phyloP scores from a whole-genome alignment of 1,140 invertebrate species.

The Drosophila mauritiana region DNA sequence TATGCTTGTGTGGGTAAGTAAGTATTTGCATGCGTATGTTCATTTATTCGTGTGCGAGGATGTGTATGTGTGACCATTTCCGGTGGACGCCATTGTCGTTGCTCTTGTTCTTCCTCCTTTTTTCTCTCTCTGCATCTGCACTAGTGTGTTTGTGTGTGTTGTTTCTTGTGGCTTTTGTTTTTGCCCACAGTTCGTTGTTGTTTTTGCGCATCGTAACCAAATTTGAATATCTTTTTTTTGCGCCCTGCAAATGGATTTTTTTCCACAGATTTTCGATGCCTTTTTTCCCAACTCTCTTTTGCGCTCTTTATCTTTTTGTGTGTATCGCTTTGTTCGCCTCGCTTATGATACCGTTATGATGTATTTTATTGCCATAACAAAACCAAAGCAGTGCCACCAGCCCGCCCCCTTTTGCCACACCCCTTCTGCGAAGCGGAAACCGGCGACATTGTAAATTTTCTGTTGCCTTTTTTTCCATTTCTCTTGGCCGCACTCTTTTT shows the following conservation, averaged over 20 bases:
- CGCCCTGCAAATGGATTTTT: constrained; percentile 76
- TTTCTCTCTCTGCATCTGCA: constrained; percentile 23
- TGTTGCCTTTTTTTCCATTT: constrained; percentile 55
- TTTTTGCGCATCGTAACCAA: constrained; percentile 80
- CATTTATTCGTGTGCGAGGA: constrained; percentile 37
- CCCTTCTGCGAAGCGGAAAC: constrained; percentile 58
- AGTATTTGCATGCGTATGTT: constrained; percentile 30
- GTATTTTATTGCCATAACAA: constrained; percentile 83
- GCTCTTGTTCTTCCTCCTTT: constrained; percentile 41
- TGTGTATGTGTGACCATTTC: constrained; percentile 70
- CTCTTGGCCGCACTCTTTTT: constrained; percentile 17
- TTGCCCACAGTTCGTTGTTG: constrained; percentile 63
- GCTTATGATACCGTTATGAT: constrained; percentile 83
- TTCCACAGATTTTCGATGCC: constrained; percentile 79
- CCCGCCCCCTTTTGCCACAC: constrained; percentile 11
- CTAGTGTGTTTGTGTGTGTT: constrained; percentile 50
- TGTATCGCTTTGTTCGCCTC: constrained; percentile 76
- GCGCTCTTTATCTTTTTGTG: constrained; percentile 39
- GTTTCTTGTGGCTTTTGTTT: constrained; percentile 75
- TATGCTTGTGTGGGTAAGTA: constrained; percentile 19
- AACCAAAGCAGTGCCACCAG: constrained; percentile 60
- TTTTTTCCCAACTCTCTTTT: constrained; percentile 48
- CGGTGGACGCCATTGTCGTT: constrained; percentile 78
- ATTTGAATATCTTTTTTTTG: constrained; percentile 72
- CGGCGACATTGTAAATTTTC: constrained; percentile 82